Base-by-base conservation (phyloP, 1,140 invertebrate species). In the Microplitis demolitor region DNA sequence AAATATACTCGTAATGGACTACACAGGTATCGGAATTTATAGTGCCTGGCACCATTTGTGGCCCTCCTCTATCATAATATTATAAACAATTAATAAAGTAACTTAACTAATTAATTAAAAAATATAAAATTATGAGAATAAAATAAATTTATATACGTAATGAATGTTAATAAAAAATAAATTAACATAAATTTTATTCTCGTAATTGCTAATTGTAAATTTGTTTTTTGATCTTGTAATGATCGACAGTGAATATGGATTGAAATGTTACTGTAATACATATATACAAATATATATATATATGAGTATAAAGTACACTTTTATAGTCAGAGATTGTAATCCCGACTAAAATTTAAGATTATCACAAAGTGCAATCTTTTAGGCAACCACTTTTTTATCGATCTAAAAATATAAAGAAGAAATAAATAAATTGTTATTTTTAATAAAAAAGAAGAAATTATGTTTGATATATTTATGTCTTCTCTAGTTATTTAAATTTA, bases 301-400 rank as follows among this genome's bases (percentile, higher is more conserved):
- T n/a, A n/a, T n/a, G n/a, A n/a, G n/a, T n/a, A n/a, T 14, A 31
- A 53, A 54, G 75, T 77, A 71, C 71, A 75, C 75, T 76, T 76
- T 74, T 80, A 80, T 80, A 83, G 76, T 81, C 76, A 79, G 70
- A 37, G 61, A 58, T 76, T 77, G 74, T 77, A 74, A 80, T 76
- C 79, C 75, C 77, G 66, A 80, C 80, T 79, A 84, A 79, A 84
- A 85, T 83, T 80, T 86, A 85, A 83, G 79, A 86, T 83, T 81
- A 86, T 86, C 86, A 87, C 85, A 83, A 87, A 87, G 86, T 87
- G 86, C 86, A 87, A 87, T 87, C 86, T 87, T 82, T 85, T 85
- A 86, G 84, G 83, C 81, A 84, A 83, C 24, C 82, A 85, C 79
- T 87, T 85, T 82, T 87, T 85, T 85, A 87, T 84, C 77, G 72